Evolutionary conservation across 2,113 vertebrate genomes (phyloP), one percentile per base, ranked within the genome.

Genomic region (Hassar affinis): DNA sequence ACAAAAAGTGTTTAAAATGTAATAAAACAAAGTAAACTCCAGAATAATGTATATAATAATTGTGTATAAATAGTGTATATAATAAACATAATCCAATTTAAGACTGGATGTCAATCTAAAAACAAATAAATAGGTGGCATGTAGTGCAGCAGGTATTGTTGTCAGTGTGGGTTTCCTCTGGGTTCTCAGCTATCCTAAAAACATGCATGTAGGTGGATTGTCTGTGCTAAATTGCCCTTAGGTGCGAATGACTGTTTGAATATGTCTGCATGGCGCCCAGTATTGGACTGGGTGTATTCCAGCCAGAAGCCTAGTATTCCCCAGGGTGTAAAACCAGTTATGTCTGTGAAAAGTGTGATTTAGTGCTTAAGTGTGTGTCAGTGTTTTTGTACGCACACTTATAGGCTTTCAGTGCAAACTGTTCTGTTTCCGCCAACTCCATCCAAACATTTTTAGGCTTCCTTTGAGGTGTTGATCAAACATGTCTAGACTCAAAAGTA

Each of bases 401-500:
- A 11, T 30, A 30, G 17, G 27, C 35, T 76, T 85, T 86, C 79
- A 80, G n/a, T 30, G 54, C 72, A 33, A 72, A 25, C 22, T 30
- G 7, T 57, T 61, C 42, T 42, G 51, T 61, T 80, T 82, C 42
- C 85, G 76, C 75, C 69, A 25, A 49, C 56, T 64, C 77, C 62
- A 82, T 82, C 49, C 62, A 52, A 72, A 72, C 87, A 77, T 86
- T 89, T 84, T 79, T 83, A 66, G 81, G 69, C 64, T 17, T 84
- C 33, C 81, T 79, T 84, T 85, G 86, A 90, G 86, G 85, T 66
- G 84, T 89, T 80, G 85, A 93, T 89, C 89, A 91, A 92, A 92
- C 88, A 90, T 85, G 87, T 90, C 75, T 88, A 85, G 88, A 92
- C 91, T 83, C 86, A 89, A 92, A 87, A 85, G 88, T 86, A 91